phyloP scores from a whole-genome alignment of 2,113 vertebrate genomes.

The Camarhynchus parvulus region DNA sequence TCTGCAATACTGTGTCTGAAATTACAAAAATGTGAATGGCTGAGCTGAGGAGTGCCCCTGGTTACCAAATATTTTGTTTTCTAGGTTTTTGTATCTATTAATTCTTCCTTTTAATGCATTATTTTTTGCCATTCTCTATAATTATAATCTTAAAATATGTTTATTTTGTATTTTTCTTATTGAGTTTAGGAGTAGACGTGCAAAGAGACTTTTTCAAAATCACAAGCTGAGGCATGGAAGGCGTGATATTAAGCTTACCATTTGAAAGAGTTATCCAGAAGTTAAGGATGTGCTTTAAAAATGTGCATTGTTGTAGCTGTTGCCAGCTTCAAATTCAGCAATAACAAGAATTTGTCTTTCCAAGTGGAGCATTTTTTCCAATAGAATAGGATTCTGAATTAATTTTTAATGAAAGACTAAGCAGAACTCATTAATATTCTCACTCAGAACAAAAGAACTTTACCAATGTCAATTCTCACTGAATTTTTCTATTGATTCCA shows the following conservation, averaged over 20 bases:
- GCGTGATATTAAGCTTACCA: background rate
- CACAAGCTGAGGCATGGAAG: background rate
- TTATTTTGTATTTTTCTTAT: background rate
- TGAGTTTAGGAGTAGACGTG: background rate
- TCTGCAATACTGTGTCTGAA: background rate
- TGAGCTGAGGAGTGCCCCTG: background rate
- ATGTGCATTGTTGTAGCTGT: background rate
- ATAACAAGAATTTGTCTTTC: background rate
- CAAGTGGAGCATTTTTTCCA: background rate
- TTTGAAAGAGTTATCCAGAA: background rate
- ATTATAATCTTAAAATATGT: background rate
- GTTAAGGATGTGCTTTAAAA: background rate
- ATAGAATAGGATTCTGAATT: background rate
- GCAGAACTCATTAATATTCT: background rate
- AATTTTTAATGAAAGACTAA: slow-evolving; percentile 17
- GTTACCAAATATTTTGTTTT: background rate
- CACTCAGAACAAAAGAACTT: background rate
- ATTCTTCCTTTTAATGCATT: background rate
- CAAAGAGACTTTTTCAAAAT: background rate
- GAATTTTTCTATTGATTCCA: background rate
- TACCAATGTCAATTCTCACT: background rate
- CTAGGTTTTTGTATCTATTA: background rate
- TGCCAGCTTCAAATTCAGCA: background rate
- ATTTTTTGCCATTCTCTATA: background rate
- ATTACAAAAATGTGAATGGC: background rate